Evolutionary conservation across 2,888 invertebrate species (phyloP), one percentile per base, ranked within the genome.

Genomic region (Sphaeridia pumilis): DNA sequence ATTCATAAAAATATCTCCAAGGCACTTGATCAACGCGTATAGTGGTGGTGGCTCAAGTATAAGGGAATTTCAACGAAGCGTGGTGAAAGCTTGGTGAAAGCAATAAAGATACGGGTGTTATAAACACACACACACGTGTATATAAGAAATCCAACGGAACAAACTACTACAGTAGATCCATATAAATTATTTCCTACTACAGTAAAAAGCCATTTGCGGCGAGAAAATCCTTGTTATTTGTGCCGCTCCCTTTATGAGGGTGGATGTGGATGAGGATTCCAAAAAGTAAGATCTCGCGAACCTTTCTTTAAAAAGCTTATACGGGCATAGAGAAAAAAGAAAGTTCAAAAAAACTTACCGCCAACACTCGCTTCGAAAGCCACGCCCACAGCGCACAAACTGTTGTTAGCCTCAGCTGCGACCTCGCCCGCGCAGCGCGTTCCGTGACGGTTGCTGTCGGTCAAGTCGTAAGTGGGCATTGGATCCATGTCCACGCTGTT

Each of bases 351-450:
- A 38, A 5, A 7, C 69, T 72, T 70, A 82, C 84, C 90, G 71
- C 93, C 93, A 65, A 98, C 93, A 67, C 84, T 85, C 45, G 97
- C 93, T 48, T 89, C 87, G 69, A 81, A 94, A 0, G 98, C 97
- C 38, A 98, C 87, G 21, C 97, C 98, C 5, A 97, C 88, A 41
- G 92, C 89, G 71, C 98, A 98, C 31, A 93, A 78, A 26, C 87
- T 83, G 74, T 98, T 98, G 73, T 97, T 94, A 49, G 90, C 93
- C 26, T 88, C 85, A 2, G 95, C 95, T 0, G 98, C 95, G 7
- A 98, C 97, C 72, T 97, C 95, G 0, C 95, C 94, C 1, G 95
- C 94, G 60, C 65, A 72, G 52, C 95, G 76, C 4, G 95, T 97
- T 2, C 89, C 88, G 70, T 88, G 92, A 22, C 92, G 80, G 73